A percentile compares a stretch with the other conserved stretches of the same genome.
Evolutionary conservation across 2,888 invertebrate species (phyloP).

Genomic region (Ophion ellenae): DNA sequence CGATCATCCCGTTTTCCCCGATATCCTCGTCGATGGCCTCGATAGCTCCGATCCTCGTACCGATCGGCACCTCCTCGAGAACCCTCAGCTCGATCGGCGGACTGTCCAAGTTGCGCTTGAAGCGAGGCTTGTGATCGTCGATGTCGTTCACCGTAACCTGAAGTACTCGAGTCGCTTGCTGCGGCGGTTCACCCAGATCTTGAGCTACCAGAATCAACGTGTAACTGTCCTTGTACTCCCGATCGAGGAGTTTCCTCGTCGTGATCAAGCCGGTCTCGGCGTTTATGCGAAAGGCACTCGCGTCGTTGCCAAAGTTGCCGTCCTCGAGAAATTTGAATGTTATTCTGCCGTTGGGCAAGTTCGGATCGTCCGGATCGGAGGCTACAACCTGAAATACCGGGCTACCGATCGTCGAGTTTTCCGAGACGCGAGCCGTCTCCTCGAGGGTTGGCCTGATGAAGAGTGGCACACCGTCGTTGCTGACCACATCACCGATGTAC

Average conservation of each 20-base stretch:
- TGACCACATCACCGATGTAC: conserved; percentile 91
- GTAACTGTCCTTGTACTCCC: conserved; percentile 90
- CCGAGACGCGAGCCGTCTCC: conserved; percentile 89
- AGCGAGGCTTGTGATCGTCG: conserved; percentile 92
- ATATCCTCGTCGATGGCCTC: conserved; percentile 91
- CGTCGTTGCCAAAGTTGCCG: conserved; percentile 84
- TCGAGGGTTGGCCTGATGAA: conserved; percentile 89
- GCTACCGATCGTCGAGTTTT: conserved; percentile 90
- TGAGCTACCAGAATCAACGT: conserved; percentile 91
- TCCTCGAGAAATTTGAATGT: conserved; percentile 90
- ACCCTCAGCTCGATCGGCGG: conserved; percentile 87
- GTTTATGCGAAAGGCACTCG: conserved; percentile 80
- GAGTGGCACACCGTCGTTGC: conserved; percentile 91
- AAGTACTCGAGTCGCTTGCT: conserved; percentile 89
- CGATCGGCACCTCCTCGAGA: conserved; percentile 88
- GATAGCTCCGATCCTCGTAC: conserved; percentile 88
- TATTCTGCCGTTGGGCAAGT: conserved; percentile 90
- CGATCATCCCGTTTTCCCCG: conserved; percentile 90
- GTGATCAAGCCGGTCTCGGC: conserved; percentile 89
- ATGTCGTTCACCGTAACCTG: conserved; percentile 89
- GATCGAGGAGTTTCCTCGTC: conserved; percentile 88
- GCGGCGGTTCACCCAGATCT: conserved; percentile 91
- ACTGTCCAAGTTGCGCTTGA: conserved; percentile 88
- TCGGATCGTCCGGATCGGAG: conserved; percentile 91
- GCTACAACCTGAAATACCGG: conserved; percentile 91